These are phyloP conservation scores for Zaprionus taronus DNA, from an alignment of 1,140 invertebrate genomes.

Conservation along the genomic window DNA sequence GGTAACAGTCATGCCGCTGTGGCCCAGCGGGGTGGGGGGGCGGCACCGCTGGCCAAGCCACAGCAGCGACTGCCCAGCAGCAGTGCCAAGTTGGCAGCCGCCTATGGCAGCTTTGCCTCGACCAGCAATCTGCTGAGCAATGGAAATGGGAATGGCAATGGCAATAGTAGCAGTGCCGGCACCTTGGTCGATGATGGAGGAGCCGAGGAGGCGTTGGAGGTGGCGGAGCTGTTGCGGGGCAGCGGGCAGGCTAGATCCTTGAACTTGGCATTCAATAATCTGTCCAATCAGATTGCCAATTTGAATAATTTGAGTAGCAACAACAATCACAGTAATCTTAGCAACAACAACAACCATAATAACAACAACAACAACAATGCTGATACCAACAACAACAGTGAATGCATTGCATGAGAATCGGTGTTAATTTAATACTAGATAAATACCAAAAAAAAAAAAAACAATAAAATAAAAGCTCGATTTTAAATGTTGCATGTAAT, in stretches of 20 bases:
- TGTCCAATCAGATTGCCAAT: slow-evolving; percentile 71
- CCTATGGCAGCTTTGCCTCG: slow-evolving; percentile 47
- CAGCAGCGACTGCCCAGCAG: slow-evolving; percentile 56
- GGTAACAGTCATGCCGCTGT: not conserved
- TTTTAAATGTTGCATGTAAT: slow-evolving; percentile 57
- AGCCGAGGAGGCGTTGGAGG: slow-evolving; percentile 13
- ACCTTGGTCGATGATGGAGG: slow-evolving; percentile 66
- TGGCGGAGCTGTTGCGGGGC: slow-evolving; percentile 23
- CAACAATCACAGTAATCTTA: slow-evolving; percentile 42
- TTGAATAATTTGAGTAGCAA: slow-evolving; percentile 61
- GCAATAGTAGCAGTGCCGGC: slow-evolving; percentile 64
- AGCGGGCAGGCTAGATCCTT: slow-evolving; percentile 55
- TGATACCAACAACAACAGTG: slow-evolving; percentile 74
- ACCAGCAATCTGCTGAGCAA: slow-evolving; percentile 55
- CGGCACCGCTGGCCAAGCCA: slow-evolving; percentile 45
- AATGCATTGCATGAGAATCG: slow-evolving; percentile 80
- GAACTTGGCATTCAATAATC: slow-evolving; percentile 68
- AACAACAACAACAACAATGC: slow-evolving; percentile 51
- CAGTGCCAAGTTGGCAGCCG: slow-evolving; percentile 46
- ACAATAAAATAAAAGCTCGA: slow-evolving; percentile 4
- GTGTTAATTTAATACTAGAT: slow-evolving; percentile 65
- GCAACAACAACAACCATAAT: slow-evolving; percentile 36
- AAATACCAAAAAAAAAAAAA: slow-evolving; percentile 36
- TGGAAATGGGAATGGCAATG: slow-evolving; percentile 48
- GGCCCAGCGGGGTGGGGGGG: slow-evolving; percentile 18